Conservation (phyloP, 92 coral and sea anemone genomes). For the Porites divaricata region DNA sequence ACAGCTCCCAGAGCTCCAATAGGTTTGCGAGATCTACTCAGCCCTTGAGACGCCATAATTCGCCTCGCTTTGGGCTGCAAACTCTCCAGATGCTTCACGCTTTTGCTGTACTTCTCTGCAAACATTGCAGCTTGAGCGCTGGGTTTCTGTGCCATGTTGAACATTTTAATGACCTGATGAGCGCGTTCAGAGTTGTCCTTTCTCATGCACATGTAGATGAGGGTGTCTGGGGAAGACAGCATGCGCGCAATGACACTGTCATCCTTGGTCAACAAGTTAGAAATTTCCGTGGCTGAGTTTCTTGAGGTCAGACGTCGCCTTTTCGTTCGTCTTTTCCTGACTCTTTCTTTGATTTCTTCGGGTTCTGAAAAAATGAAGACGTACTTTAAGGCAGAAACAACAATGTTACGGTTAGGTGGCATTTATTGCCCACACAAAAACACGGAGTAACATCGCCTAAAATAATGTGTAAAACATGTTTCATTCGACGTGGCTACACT, state of each 20-base stretch:
- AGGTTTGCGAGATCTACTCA: constrained; percentile 53
- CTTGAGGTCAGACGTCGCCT: constrained; percentile 44
- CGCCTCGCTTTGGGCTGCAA: constrained; percentile 76
- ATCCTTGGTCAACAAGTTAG: constrained; percentile 63
- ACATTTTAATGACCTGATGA: constrained; percentile 93
- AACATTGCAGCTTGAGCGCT: constrained; percentile 91
- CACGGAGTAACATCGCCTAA: no score
- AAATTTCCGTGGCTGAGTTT: constrained; percentile 41
- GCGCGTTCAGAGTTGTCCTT: constrained; percentile 94
- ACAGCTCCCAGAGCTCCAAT: constrained; percentile 83
- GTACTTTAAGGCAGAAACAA: not conserved
- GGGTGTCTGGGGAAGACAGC: constrained; percentile 94
- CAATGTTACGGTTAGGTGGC: not conserved
- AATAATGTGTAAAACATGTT: no score
- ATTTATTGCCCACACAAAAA: no score
- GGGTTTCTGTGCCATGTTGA: constrained; percentile 71
- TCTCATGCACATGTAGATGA: constrained; percentile 98
- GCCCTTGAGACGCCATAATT: constrained; percentile 25
- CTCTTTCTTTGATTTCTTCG: constrained; percentile 54
- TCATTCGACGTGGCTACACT: no score
- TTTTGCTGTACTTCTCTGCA: constrained; percentile 87
- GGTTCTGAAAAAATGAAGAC: constrained; percentile 42
- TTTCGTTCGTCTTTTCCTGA: constrained; percentile 45
- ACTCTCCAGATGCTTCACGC: constrained; percentile 72
- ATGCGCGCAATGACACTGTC: constrained; percentile 89